Base-by-base conservation (phyloP, 2,888 invertebrate genomes). In the Cephus spinipes region DNA sequence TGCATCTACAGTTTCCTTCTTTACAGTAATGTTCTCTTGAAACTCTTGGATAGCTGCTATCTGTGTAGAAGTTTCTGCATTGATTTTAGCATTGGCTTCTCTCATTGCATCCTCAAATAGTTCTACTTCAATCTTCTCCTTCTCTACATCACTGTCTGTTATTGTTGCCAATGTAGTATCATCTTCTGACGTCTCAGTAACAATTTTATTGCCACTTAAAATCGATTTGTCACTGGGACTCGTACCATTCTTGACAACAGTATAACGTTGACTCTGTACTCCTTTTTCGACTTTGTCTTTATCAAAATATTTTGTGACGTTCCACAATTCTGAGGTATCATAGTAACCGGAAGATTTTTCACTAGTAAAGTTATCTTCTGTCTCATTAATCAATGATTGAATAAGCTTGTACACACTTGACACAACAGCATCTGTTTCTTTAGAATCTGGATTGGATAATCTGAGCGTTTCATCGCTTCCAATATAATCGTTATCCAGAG, bases 371-470 rank as follows among this genome's bases (percentile, higher is more conserved):
- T 69, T 69, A 31, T 34, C 12, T 31, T 75, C 68, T 3, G 78
- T 73, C 32, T 73, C 77, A 73, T 82, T 85, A 11, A 86, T 69
- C 12, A 74, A 40, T 9, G 82, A 82, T n/a, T 83, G 78, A 12
- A 91, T 81, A 40, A 90, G 85, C 6, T 78, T 76, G 35, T 87
- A 84, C 73, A 91, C 80, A 76, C 82, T 87, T 0, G 85, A 84
- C 35, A 91, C 80, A 77, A 90, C 79, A 1, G 85, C 73, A 69
- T 86, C 80, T 11, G 87, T 73, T 75, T 84, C 77, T 23, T 69
- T 74, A 12, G 82, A 83, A 81, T 85, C 85, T 4, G 78, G 55
- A 33, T 77, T 76, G 30, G 77, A 55, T n/a, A 74, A 74, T 34
- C 74, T 79, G 9, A 75, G 30, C 23, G 80, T 74, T 55, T 87